phyloP scores from a whole-genome alignment of 2,888 invertebrate species.

The Xestia c-nigrum region DNA sequence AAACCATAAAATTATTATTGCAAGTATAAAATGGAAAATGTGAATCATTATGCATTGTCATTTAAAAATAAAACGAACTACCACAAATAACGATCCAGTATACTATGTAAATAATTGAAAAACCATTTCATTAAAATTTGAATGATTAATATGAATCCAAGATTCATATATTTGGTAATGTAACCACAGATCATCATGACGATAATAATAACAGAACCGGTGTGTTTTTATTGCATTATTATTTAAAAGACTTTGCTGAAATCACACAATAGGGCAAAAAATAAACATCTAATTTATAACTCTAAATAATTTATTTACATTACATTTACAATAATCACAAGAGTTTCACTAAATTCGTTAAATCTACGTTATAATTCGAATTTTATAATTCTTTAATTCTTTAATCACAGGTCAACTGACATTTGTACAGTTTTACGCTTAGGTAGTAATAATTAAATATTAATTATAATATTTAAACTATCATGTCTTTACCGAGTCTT shows the following conservation, averaged over 20 bases:
- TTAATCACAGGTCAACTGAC: constrained; percentile 82
- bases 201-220: neutral
- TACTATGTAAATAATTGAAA: neutral
- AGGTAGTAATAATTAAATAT: constrained; percentile 55
- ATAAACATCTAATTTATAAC: constrained; percentile 18
- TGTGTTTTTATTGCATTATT: constrained; percentile 29
- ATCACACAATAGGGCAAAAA: constrained; percentile 6
- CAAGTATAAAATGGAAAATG: neutral
- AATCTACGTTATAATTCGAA: constrained; percentile 56
- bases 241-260: constrained; percentile 10
- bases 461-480: constrained; percentile 74
- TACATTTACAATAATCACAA: constrained; percentile 50
- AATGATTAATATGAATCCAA: constrained; percentile 2
- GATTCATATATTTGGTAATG: neutral
- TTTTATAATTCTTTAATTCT: constrained; percentile 54
- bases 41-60: neutral
- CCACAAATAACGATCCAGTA: constrained; percentile 4
- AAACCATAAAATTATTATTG: neutral
- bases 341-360: constrained; percentile 47
- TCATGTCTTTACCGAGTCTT: constrained; percentile 93
- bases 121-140: neutral
- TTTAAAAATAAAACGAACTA: neutral
- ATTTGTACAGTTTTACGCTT: constrained; percentile 68
- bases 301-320: constrained; percentile 63
- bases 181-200: constrained; percentile 25